These are phyloP conservation scores for Conops quadrifasciatus DNA, from an alignment of 2,888 invertebrate species.

Conservation along the genomic window DNA sequence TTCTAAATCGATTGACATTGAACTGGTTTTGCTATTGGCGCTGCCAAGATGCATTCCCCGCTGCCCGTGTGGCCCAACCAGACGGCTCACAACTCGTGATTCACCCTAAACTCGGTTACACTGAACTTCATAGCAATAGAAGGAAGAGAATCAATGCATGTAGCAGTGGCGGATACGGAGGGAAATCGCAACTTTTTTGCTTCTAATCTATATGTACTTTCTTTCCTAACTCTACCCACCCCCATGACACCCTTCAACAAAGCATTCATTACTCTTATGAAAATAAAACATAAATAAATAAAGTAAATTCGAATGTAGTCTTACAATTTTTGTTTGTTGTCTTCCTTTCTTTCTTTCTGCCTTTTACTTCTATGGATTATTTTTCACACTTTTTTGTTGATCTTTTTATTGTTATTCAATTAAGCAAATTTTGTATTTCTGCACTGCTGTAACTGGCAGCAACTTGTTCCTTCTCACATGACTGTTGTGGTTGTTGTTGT, in stretches of 20 bases:
- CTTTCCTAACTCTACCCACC: too few species aligned
- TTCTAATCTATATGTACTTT: too few species aligned
- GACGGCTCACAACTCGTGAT: too few species aligned
- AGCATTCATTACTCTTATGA: not conserved
- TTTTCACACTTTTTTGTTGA: not conserved
- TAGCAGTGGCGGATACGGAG: too few species aligned
- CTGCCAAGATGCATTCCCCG: not conserved
- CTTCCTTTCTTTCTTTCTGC: too few species aligned
- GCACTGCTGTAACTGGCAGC: not conserved
- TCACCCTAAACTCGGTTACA: too few species aligned
- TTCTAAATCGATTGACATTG: slow-evolving; percentile 41
- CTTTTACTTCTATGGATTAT: not conserved
- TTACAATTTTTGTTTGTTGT: not conserved
- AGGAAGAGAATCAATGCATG: too few species aligned
- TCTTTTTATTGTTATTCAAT: not conserved
- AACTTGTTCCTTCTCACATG: not conserved
- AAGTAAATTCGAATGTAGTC: not conserved
- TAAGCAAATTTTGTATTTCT: not conserved
- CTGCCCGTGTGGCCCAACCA: not conserved
- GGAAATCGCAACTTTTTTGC: too few species aligned
- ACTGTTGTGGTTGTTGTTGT: not conserved
- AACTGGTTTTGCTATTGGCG: slow-evolving; percentile 10
- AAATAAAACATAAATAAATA: slow-evolving; percentile 4
- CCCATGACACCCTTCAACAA: too few species aligned
- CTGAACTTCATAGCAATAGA: too few species aligned